Evolutionary conservation across 1,140 invertebrate species (phyloP).

Genomic region (Diprion similis): DNA sequence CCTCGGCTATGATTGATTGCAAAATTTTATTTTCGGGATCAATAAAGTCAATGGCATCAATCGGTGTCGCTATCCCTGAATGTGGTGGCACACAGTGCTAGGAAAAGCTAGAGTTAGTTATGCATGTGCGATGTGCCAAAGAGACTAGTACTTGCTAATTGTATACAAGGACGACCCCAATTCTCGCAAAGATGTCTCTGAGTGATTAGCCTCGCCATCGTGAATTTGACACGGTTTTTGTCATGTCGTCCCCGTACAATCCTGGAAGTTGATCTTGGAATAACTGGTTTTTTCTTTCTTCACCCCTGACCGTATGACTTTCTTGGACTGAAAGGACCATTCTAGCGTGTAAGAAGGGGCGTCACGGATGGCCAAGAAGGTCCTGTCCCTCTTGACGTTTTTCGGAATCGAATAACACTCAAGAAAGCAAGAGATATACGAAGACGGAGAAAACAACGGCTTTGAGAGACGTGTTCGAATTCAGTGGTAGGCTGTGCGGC

Average conservation of each 20-base stretch:
- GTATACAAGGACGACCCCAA: not conserved
- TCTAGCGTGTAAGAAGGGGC: not conserved
- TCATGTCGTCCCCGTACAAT: not conserved
- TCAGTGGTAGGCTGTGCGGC: not conserved
- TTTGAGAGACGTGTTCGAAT: not conserved
- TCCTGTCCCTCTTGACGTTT: not conserved
- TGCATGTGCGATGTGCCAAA: no score
- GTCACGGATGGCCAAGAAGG: not conserved
- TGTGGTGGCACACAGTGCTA: no score
- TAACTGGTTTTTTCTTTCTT: not conserved
- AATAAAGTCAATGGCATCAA: no score
- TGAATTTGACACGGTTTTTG: not conserved
- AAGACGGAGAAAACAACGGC: not conserved
- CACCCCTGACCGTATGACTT: not conserved
- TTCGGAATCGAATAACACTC: not conserved
- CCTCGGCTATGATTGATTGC: no score
- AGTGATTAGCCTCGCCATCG: not conserved
- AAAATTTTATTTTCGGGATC: no score
- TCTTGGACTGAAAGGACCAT: not conserved
- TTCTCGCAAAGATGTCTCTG: not conserved
- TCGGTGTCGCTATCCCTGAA: no score
- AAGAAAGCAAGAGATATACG: not conserved
- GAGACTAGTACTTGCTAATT: no score
- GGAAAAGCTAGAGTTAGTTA: no score
- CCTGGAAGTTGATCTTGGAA: not conserved